Evolutionary conservation across 2,888 invertebrate genomes (phyloP), one percentile per base, ranked within the genome.

Genomic region (Leptinotarsa juncta): DNA sequence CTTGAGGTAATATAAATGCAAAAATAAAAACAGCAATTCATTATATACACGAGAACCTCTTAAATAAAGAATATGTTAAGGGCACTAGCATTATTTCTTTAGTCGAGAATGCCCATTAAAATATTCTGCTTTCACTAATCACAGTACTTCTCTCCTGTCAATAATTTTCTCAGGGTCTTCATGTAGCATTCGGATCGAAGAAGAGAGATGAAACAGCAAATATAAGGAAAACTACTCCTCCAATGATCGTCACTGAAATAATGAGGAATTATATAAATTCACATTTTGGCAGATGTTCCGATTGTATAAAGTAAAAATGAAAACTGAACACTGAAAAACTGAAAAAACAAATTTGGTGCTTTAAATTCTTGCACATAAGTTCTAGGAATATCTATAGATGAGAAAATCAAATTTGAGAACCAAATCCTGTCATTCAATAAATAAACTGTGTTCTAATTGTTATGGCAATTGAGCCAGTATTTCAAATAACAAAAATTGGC

Each of bases 161-260:
- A 23, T 20, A n/a, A 62, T n/a, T 14, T 60, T 7, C 49, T 49
- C 48, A 16, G n/a, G 26, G n/a, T 57, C 26, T 69, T 57, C 57
- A 79, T 55, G 75, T 69, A 5, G 80, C 76, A 65, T 92, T 91
- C 26, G 97, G 96, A 73, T 94, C 94, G 82, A 97, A 93, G 87
- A 97, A 92, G 69, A 99, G 90, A 7, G 98, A 96, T 78, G 97
- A 97, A 73, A 97, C 88, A 0, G 99, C 98, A 89, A 99, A 99
- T 79, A 97, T 89, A 77, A 99, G 90, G 90, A 99, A 99, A 82
- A 98, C 98, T 72, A 98, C 89, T 84, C 98, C 99, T 82, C 99
- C 99, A 84, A 97, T 94, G 84, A 99, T 92, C 73, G 99, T 99
- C 78, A 99, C 99, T 97, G 92, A 79, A 93, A 92, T 85, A 83